Evolutionary conservation across 2,888 invertebrate genomes (phyloP).

Genomic region (Belgica antarctica): DNA sequence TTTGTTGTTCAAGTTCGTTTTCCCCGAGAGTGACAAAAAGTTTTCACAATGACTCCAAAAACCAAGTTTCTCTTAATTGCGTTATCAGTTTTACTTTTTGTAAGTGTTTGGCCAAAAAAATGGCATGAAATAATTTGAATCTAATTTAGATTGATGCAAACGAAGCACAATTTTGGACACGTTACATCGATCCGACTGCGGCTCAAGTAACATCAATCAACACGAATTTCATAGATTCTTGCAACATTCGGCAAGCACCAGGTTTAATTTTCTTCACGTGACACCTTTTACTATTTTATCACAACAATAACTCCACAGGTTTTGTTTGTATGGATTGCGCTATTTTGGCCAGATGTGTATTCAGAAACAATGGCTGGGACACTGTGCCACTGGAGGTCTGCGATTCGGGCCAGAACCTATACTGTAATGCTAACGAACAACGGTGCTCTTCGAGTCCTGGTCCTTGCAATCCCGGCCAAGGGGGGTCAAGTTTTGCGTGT

Average conservation of each 20-base stretch:
- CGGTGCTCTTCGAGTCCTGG: slow-evolving; percentile 49
- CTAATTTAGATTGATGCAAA: background rate
- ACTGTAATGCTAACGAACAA: slow-evolving; percentile 51
- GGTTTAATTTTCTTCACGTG: slow-evolving; percentile 25
- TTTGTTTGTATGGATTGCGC: slow-evolving; percentile 54
- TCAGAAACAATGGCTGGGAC: slow-evolving; percentile 52
- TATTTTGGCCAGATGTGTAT: slow-evolving; percentile 52
- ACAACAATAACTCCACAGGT: slow-evolving; percentile 47
- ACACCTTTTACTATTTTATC: background rate
- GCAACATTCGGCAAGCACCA: slow-evolving; percentile 33
- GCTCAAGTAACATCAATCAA: slow-evolving; percentile 29
- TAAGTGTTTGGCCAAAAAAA: background rate
- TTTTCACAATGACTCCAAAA: background rate
- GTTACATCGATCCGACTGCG: slow-evolving; percentile 32
- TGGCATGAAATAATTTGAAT: background rate
- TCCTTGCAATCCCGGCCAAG: slow-evolving; percentile 28
- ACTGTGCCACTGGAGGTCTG: slow-evolving; percentile 54
- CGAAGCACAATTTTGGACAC: background rate
- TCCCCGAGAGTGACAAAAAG: too few relatives aligned
- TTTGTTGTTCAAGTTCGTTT: background rate
- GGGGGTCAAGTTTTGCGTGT: slow-evolving; percentile 13
- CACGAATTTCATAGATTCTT: slow-evolving; percentile 9
- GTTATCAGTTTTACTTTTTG: background rate
- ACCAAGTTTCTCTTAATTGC: background rate
- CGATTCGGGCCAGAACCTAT: slow-evolving; percentile 51